Evolutionary conservation across 2,113 vertebrate genomes (phyloP).

Genomic region (Poeciliopsis retropinna): DNA sequence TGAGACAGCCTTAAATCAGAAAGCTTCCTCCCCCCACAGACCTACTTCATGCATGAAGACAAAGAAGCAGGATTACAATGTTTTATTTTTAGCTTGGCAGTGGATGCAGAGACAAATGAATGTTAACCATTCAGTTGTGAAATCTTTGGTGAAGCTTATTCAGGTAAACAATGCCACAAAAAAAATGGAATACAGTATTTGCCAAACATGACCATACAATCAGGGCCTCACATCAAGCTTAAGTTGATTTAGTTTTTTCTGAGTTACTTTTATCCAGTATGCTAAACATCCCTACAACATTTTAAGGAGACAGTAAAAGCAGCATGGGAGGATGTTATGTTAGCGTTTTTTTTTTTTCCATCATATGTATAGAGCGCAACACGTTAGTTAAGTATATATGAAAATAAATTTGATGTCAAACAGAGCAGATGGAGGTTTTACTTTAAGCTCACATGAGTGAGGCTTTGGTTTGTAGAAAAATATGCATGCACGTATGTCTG

Average conservation of each 20-base stretch:
- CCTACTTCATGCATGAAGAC: slow-evolving; percentile 15
- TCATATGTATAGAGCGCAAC: neutral
- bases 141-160: slow-evolving; percentile 20
- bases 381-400: neutral
- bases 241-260: neutral
- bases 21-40: neutral
- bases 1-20: too few relatives aligned
- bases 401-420: slow-evolving; percentile 29
- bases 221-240: neutral
- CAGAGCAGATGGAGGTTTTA: slow-evolving; percentile 14
- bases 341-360: too few relatives aligned
- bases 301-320: neutral
- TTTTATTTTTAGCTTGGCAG: slow-evolving; percentile 50
- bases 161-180: slow-evolving; percentile 7
- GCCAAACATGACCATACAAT: slow-evolving; percentile 9
- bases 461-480: neutral
- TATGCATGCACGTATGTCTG: slow-evolving; percentile 7
- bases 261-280: neutral
- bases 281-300: neutral
- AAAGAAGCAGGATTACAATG: neutral
- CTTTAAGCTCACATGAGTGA: slow-evolving; percentile 9
- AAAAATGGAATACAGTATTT: slow-evolving; percentile 16
- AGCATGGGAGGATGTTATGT: neutral
- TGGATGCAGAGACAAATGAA: slow-evolving; percentile 17
- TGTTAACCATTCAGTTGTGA: slow-evolving; percentile 22